Percentiles rank a stretch among this genome's conserved stretches.
These are phyloP conservation scores for Pocillopora meandrina DNA, from an alignment of 92 coral and sea anemone genomes.

Conservation along the genomic window DNA sequence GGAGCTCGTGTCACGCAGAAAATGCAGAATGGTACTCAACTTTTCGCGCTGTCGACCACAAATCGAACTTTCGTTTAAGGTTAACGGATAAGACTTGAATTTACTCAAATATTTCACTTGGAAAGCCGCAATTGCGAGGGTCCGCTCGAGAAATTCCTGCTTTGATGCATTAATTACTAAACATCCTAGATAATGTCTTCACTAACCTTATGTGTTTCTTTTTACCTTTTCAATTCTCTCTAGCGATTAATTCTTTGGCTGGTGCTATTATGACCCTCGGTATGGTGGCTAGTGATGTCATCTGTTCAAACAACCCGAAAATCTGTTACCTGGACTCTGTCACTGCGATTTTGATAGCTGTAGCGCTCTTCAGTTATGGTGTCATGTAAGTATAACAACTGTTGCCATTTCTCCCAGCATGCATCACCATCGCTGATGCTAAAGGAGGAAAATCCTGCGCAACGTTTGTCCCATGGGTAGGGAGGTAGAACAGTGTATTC, in stretches of 20 bases:
- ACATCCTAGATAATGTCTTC: background rate
- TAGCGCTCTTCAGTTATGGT: slow-evolving; percentile 77
- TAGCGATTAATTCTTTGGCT: slow-evolving; percentile 93
- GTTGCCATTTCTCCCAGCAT: background rate
- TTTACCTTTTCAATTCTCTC: background rate
- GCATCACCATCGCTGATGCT: background rate
- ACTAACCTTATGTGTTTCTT: background rate
- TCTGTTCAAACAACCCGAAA: slow-evolving; percentile 70
- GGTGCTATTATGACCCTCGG: slow-evolving; percentile 95
- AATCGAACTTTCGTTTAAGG: no score
- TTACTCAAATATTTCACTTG: no score
- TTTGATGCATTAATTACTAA: background rate
- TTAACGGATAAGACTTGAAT: no score
- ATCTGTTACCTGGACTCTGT: slow-evolving; percentile 95
- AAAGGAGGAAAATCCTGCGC: background rate
- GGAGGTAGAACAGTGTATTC: background rate
- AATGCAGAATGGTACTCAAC: no score
- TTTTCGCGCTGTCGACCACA: no score
- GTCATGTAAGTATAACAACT: slow-evolving; percentile 56
- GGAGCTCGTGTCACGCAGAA: no score
- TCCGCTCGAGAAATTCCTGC: background rate
- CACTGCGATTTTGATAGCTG: slow-evolving; percentile 84
- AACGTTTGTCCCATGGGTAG: no score
- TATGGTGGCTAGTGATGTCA: slow-evolving; percentile 73
- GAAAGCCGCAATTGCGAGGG: no score